Base-by-base conservation (phyloP, 2,888 invertebrate genomes). In the Neuroscelio doddi region DNA sequence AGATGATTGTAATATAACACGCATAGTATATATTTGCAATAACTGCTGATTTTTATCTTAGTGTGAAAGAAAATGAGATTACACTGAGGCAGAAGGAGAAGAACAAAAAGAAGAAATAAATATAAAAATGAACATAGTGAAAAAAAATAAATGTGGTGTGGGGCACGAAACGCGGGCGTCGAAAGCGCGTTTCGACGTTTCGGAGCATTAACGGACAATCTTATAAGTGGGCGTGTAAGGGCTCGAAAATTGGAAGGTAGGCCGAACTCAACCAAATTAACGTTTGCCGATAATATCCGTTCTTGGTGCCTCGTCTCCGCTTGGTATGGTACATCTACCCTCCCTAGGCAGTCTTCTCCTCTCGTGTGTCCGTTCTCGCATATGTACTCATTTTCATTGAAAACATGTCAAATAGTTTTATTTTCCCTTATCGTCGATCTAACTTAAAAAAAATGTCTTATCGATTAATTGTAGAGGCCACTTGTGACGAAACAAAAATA, bases 271-370 rank as follows among this genome's bases (percentile, higher is more conserved):
- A 74, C 78, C 80, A 83, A 83, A 84, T 84, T 83, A 83, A 83
- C 82, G 80, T 83, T 82, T 80, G 79, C 79, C 81, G 83, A 82
- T 84, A 83, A 83, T 83, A 83, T 83, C 83, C 83, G 83, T 76
- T 82, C 78, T 73, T 73, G 71, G 66, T 50, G 51, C 68, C 51
- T 62, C 53, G 34, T 65, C 62, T 8, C 53, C 36, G 45, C 39
- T 45, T 29, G n/a, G n/a, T n/a, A n/a, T n/a, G 55, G 26, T 46
- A 50, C 55, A 39, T 53, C 44, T 63, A 57, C 63, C 44, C 56
- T 47, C 52, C 56, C 65, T 63, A 56, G 51, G 62, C 50, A 21
- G 5, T 21, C 21, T 21, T n/a, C n/a, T n/a, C n/a, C n/a, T n/a
- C n/a, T n/a, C n/a, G n/a, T n/a, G n/a, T n/a, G n/a, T n/a, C n/a